These are phyloP conservation scores for Alethe castanea DNA, from an alignment of 2,113 vertebrate species.

Conservation along the genomic window DNA sequence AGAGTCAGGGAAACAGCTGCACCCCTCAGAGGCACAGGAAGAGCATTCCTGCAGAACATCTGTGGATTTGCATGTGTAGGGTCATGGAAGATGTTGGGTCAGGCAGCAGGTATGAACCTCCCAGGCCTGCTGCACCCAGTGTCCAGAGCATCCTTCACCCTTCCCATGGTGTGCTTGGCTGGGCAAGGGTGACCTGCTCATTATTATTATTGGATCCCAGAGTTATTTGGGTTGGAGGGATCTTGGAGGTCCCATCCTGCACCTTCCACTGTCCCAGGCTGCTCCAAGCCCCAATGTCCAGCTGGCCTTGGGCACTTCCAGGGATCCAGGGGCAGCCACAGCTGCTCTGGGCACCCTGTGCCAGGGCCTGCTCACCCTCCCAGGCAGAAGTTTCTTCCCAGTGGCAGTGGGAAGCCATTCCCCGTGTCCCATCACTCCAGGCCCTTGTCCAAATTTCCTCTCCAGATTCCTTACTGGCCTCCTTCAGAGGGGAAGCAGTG, in stretches of 20 bases:
- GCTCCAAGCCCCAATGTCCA: neutral
- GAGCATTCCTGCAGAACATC: neutral
- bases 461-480: neutral
- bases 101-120: neutral
- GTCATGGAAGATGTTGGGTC: neutral
- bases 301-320: neutral
- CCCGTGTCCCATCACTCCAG: neutral
- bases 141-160: neutral
- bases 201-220: neutral
- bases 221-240: neutral
- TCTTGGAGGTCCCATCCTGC: too few relatives aligned
- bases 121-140: neutral
- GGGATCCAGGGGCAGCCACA: neutral
- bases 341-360: neutral
- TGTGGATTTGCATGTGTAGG: neutral
- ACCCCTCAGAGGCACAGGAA: neutral
- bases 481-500: neutral
- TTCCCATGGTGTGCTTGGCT: neutral
- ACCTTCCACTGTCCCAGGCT: accelerated
- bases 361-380: neutral
- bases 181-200: neutral
- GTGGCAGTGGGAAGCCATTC: neutral
- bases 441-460: neutral
- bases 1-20: neutral
- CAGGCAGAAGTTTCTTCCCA: neutral